phyloP scores from a whole-genome alignment of 2,797 vertebrate genomes.

The Sphenopsis melanotis region DNA sequence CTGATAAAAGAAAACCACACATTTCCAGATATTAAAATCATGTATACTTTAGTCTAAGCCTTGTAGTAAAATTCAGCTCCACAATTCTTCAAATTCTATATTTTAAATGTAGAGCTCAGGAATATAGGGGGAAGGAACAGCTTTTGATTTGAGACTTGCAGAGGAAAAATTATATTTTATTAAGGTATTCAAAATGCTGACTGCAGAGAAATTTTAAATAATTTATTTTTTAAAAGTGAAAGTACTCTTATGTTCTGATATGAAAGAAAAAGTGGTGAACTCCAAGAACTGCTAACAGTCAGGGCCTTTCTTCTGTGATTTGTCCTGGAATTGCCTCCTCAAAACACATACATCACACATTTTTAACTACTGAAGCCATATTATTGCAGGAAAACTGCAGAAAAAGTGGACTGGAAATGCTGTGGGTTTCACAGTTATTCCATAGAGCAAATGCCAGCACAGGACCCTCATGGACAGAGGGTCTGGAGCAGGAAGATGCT shows the following conservation, averaged over 20 bases:
- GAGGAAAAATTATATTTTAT: conserved; percentile 32
- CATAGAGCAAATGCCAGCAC: background rate
- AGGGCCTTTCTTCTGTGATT: background rate
- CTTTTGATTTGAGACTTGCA: conserved; percentile 23
- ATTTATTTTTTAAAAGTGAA: background rate
- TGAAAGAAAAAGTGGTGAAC: conserved; percentile 26
- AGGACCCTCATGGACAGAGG: background rate
- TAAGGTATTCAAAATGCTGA: conserved; percentile 41
- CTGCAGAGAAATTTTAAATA: conserved; percentile 34
- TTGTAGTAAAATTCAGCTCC: conserved; percentile 27
- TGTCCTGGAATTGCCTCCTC: background rate
- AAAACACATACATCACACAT: background rate
- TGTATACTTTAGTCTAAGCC: background rate
- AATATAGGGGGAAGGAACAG: background rate
- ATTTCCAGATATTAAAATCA: conserved; percentile 24
- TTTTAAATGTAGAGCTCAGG: conserved; percentile 7
- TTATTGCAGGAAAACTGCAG: background rate
- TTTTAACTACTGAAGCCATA: background rate
- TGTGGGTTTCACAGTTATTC: background rate
- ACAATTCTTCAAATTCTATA: background rate
- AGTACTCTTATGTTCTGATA: background rate
- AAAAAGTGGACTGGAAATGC: background rate
- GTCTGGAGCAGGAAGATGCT: background rate
- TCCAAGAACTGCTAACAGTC: background rate
- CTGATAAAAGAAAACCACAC: background rate